Conservation (phyloP, 2,797 vertebrate species). For the Chelon labrosus region DNA sequence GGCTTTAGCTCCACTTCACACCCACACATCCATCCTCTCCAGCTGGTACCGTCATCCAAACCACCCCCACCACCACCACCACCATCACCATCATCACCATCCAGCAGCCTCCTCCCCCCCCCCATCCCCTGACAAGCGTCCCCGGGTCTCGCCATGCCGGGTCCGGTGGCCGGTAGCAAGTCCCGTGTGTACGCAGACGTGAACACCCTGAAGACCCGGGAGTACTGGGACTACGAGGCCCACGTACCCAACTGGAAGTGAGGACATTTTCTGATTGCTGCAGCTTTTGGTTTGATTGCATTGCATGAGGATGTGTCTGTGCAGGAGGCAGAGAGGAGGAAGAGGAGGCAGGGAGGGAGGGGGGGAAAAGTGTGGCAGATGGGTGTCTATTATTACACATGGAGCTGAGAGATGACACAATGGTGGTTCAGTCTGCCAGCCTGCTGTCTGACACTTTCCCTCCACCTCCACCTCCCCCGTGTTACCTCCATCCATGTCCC, state of each 20-base stretch:
- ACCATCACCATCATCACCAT: not conserved
- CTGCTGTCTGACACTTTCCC: slow-evolving; percentile 32
- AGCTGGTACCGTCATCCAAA: not conserved
- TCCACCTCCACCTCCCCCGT: not conserved
- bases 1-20: slow-evolving; percentile 25
- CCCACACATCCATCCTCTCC: slow-evolving; percentile 20
- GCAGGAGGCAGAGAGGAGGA: not conserved
- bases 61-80: not conserved
- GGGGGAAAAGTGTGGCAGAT: slow-evolving; percentile 29
- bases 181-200: slow-evolving; percentile 98
- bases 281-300: slow-evolving; percentile 8
- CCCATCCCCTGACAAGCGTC: slow-evolving; percentile 10
- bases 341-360: not conserved
- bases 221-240: slow-evolving; percentile 98
- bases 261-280: slow-evolving; percentile 73
- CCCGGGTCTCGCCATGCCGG: slow-evolving; percentile 95
- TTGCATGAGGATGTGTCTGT: slow-evolving; percentile 17
- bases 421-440: slow-evolving; percentile 17
- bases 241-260: slow-evolving; percentile 98
- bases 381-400: slow-evolving; percentile 43
- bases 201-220: slow-evolving; percentile 97
- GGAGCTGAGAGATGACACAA: slow-evolving; percentile 42
- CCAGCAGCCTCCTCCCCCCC: slow-evolving; percentile 52
- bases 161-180: slow-evolving; percentile 96
- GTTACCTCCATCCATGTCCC: not conserved